Evolutionary conservation across 2,113 vertebrate genomes (phyloP), one percentile per base, ranked within the genome.

Genomic region (Numida meleagris): DNA sequence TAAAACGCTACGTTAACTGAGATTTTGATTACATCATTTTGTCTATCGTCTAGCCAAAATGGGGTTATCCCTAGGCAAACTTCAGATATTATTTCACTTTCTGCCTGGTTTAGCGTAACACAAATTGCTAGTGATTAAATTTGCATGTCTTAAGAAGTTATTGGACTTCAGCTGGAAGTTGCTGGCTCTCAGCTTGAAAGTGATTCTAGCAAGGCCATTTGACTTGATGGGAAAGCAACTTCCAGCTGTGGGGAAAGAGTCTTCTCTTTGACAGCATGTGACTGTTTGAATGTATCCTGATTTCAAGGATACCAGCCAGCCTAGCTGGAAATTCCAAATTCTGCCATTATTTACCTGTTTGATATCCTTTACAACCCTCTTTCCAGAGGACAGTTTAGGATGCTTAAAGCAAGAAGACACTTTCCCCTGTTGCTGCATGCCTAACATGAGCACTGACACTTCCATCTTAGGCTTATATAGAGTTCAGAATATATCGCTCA

Each of bases 61-160:
- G 92, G 90, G 86, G 81, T 91, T 96, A 74, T 93, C 96, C 95
- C 89, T 68, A 83, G 93, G 89, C 93, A 95, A 94, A 94, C 89
- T 77, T 93, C 25, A 63, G 84, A 89, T 89, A 89, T 33, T 79
- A 57, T 94, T 96, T 95, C 71, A 70, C 90, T 90, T 96, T 96
- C 90, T 96, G 93, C 71, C 90, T 97, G 94, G 77, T 96, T 94
- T 95, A 94, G 88, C 88, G 84, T 95, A 93, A 89, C 90, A 95
- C 76, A 92, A 92, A 91, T 94, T 94, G 86, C 87, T 61, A 75
- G 94, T 89, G 88, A 95, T 95, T 95, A 96, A 93, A 95, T 96
- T 90, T 90, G 80, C 86, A 87, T 82, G 94, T 93, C 94, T 96
- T 93, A 93, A 93, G 90, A 90, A 95, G 93, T 82, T 96, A 94